phyloP scores from a whole-genome alignment of 2,888 invertebrate genomes.

The Clitarchus hookeri region DNA sequence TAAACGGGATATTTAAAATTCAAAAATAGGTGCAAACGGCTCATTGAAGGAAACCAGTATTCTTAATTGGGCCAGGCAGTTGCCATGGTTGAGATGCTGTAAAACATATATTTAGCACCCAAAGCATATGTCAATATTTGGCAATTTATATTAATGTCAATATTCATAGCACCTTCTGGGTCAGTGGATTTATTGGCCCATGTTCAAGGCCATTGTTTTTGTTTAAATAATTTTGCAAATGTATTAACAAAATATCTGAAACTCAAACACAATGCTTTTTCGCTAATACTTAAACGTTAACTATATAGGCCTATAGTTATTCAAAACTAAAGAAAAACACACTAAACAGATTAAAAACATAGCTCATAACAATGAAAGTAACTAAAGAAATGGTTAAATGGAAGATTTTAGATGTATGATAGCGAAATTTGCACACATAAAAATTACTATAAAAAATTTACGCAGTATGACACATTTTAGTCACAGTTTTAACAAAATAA shows the following conservation, averaged over 20 bases:
- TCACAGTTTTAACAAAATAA: neutral
- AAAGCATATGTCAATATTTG: neutral
- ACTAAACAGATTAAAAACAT: neutral
- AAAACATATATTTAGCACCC: neutral
- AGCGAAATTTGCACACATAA: neutral
- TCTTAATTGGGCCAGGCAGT: neutral
- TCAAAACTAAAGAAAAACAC: neutral
- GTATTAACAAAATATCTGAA: neutral
- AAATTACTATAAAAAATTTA: neutral
- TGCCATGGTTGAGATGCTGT: neutral
- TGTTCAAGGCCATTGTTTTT: neutral
- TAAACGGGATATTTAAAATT: neutral
- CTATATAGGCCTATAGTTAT: no score
- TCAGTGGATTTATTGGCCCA: neutral
- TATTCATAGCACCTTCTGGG: neutral
- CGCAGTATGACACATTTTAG: neutral
- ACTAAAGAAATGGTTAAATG: neutral
- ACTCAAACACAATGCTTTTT: neutral
- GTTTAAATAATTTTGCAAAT: neutral
- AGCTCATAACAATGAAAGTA: neutral
- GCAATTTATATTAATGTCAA: neutral
- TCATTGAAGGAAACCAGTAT: constrained; percentile 10
- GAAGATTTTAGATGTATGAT: neutral
- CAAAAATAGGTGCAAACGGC: neutral
- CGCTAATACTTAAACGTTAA: no score